Conservation (phyloP, 1,140 invertebrate genomes). For the Hestina assimilis region DNA sequence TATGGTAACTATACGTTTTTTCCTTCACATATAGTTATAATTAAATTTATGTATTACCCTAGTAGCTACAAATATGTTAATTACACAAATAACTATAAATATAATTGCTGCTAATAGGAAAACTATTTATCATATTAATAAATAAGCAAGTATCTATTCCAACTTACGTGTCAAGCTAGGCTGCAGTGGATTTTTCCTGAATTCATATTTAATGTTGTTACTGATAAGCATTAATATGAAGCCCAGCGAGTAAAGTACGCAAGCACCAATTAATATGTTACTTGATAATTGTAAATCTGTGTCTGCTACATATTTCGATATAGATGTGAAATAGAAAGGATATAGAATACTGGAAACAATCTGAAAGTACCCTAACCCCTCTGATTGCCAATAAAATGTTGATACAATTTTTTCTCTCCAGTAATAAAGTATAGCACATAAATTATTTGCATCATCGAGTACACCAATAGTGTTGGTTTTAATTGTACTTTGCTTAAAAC, state of each 20-base stretch:
- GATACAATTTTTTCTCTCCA: conserved; percentile 55
- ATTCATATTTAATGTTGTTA: conserved; percentile 70
- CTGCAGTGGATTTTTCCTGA: conserved; percentile 65
- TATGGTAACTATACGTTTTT: too few species aligned
- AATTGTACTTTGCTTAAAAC: conserved; percentile 42
- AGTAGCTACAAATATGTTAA: not conserved
- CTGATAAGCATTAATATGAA: conserved; percentile 63
- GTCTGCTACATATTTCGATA: conserved; percentile 65
- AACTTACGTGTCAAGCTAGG: conserved; percentile 62
- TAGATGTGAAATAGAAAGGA: conserved; percentile 62
- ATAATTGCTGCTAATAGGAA: not conserved
- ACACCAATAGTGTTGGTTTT: conserved; percentile 54
- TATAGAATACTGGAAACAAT: conserved; percentile 59
- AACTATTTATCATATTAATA: not conserved
- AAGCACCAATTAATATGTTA: conserved; percentile 52
- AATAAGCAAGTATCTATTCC: conserved; percentile 1
- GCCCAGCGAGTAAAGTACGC: conserved; percentile 50
- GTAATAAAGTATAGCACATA: conserved; percentile 59
- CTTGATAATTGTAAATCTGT: conserved; percentile 42
- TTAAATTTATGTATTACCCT: too few species aligned
- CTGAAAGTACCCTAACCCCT: conserved; percentile 67
- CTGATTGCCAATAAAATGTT: conserved; percentile 72
- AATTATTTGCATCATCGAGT: conserved; percentile 59
- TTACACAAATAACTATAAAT: not conserved
- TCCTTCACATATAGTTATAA: too few species aligned